Percentiles rank a stretch among this genome's conserved stretches.
Conservation (phyloP, 1,140 invertebrate genomes). For the Watersipora subatra region DNA sequence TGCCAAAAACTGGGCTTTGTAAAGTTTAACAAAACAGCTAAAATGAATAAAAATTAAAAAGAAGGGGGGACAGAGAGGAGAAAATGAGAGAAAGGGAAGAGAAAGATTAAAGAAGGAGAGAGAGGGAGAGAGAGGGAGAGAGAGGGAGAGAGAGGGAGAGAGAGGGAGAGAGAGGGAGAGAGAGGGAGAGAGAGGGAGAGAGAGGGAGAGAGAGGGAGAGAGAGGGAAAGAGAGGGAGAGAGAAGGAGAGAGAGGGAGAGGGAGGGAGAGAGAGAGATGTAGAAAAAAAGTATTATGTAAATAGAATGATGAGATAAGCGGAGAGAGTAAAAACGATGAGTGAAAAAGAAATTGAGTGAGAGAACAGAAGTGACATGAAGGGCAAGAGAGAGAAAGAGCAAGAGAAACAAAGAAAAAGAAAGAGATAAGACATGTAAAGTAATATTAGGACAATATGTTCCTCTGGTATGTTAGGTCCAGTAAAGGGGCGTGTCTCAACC, state of each 20-base stretch:
- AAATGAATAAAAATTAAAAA: constrained; percentile 62
- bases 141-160: neutral
- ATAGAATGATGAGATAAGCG: too few relatives aligned
- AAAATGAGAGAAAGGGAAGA: too few relatives aligned
- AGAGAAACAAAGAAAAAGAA: neutral
- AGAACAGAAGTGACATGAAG: neutral
- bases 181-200: neutral
- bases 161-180: neutral
- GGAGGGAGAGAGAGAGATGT: too few relatives aligned
- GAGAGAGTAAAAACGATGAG: neutral
- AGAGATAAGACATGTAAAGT: neutral
- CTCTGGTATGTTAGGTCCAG: too few relatives aligned
- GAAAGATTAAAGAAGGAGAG: constrained; percentile 14
- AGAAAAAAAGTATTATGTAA: too few relatives aligned
- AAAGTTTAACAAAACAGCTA: neutral
- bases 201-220: neutral
- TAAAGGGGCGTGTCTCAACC: too few relatives aligned
- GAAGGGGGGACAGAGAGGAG: constrained; percentile 52
- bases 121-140: neutral
- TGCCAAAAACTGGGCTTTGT: too few relatives aligned
- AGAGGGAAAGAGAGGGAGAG: neutral
- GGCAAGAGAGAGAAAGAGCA: neutral
- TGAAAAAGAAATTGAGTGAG: neutral
- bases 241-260: neutral
- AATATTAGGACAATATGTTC: too few relatives aligned